Base-by-base conservation (phyloP, 37 sponge, comb jelly and placozoan genomes). In the Tethya wilhelma region DNA sequence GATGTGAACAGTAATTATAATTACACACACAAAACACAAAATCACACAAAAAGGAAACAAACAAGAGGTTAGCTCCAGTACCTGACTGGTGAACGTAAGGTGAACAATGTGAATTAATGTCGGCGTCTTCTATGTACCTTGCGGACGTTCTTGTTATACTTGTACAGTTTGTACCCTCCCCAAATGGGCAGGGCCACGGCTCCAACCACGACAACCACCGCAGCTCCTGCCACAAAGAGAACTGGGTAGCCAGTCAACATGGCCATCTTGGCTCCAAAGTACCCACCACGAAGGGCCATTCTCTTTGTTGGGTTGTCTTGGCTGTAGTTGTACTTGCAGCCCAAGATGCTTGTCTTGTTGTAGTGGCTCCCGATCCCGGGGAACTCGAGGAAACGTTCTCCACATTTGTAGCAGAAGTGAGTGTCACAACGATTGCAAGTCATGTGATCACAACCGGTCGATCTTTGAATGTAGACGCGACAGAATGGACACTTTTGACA, bases 381-480 rank as follows among this genome's bases (percentile, higher is more conserved):
- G 8, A 77, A 39, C 0, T 67, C 72, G 23, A 55, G 22, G 60
- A 73, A 77, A 19, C 56, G 62, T 8, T 64, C 83, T 0, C 95
- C 95, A 87, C 95, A 94, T 34, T 78, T 64, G 66, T 94, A 94
- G 84, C 95, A 94, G 73, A 90, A 94, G 11, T 78, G 26, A 7
- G 82, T 81, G 0, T 81, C 56, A 59, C 95, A 94, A 28, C 73
- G 69, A 81, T 42, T 84, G 75, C 95, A 94, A 17, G 77, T 83
- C 95, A 94, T 94, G 81, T 87, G 88, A 40, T 87, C 63, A 55
- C 95, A 94, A 12, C 95, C 95, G 23, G 77, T 70, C 14, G 86
- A 60, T 29, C 91, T 55, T 46, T 94, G 89, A 43, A 94, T 94
- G 53, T 83, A 82, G 32, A 94, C 84, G 26, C 64, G 44, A 59